Conservation (phyloP, 1,140 invertebrate species). For the Holotrichia oblita region DNA sequence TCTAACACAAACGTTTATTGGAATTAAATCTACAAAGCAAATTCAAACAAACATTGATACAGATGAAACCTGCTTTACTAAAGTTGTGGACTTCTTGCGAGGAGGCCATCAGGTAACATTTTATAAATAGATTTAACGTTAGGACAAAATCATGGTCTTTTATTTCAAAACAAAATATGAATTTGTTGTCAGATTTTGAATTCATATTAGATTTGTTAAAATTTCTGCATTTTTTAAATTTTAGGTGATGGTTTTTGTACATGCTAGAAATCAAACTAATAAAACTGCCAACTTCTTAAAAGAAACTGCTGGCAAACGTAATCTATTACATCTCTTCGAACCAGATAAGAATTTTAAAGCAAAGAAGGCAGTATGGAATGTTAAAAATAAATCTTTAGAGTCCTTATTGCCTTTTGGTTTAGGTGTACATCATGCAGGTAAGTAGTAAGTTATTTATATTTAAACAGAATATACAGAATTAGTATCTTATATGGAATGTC, state of each 20-base stretch:
- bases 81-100: conserved; percentile 86
- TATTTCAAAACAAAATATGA: too few species aligned
- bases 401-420: conserved; percentile 91
- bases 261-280: conserved; percentile 95
- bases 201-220: too few species aligned
- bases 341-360: conserved; percentile 70
- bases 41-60: conserved; percentile 74
- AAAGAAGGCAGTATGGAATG: conserved; percentile 63
- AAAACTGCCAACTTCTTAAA: conserved; percentile 83
- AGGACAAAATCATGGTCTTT: too few species aligned
- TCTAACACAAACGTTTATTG: conserved; percentile 90
- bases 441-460: too few species aligned
- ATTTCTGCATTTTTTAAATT: neutral
- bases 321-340: conserved; percentile 52
- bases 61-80: conserved; percentile 94
- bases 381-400: conserved; percentile 74
- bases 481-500: too few species aligned
- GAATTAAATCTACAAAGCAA: conserved; percentile 83
- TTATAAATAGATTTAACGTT: too few species aligned
- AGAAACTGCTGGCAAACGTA: conserved; percentile 70
- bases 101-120: conserved; percentile 81
- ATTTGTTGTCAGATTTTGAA: too few species aligned
- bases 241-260: conserved; percentile 97
- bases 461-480: too few species aligned
- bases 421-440: conserved; percentile 96